Conservation (phyloP, 2,797 vertebrate genomes). For the Enteromius mattozi region DNA sequence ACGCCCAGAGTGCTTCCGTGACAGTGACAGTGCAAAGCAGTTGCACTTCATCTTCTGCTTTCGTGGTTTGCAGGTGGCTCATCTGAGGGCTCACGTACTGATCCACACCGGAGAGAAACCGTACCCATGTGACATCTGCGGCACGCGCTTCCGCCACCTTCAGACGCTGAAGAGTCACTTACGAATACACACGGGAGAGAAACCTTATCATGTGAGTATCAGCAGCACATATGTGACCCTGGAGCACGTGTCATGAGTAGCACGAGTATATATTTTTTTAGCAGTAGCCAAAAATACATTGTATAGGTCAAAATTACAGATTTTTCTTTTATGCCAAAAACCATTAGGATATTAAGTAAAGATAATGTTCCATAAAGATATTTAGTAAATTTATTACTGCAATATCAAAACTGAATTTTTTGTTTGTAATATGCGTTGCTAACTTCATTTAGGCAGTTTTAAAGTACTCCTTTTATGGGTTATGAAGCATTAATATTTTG, state of each 20-base stretch:
- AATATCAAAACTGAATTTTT: too few relatives aligned
- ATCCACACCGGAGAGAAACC: conserved; percentile 98
- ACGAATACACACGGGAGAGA: conserved; percentile 96
- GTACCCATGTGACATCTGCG: conserved; percentile 94
- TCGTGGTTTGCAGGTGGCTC: conserved; percentile 78
- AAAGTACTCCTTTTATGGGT: too few relatives aligned
- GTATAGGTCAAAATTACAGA: background rate
- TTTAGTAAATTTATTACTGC: too few relatives aligned
- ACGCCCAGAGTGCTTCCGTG: background rate
- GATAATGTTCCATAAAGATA: too few relatives aligned
- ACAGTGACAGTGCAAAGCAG: background rate
- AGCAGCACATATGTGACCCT: background rate
- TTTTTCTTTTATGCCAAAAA: background rate
- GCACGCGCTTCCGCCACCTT: conserved; percentile 94
- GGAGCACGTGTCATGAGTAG: too few relatives aligned
- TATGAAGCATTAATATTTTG: too few relatives aligned
- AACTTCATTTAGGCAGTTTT: too few relatives aligned
- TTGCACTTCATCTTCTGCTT: background rate
- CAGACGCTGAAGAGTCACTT: conserved; percentile 98
- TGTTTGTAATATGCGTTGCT: too few relatives aligned
- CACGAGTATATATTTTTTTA: too few relatives aligned
- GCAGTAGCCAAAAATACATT: background rate
- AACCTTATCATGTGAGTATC: conserved; percentile 92
- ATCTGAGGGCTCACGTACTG: conserved; percentile 93
- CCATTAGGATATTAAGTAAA: too few relatives aligned